Conservation (phyloP, 2,113 vertebrate species). For the Xenus cinereus region DNA sequence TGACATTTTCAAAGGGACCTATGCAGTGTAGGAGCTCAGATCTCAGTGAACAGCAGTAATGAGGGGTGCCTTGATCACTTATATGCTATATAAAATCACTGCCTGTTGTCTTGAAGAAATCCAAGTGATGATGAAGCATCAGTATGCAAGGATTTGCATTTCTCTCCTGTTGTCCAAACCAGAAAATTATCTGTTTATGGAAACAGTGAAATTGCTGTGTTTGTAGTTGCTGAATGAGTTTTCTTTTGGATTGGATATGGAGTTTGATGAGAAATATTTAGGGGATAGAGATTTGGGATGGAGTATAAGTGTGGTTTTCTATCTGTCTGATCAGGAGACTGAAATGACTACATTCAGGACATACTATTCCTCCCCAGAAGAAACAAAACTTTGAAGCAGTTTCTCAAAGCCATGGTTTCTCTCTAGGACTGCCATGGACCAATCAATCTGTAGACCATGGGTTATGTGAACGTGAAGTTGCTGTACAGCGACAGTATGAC, state of each 20-base stretch:
- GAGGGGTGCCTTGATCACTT: background rate
- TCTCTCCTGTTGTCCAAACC: background rate
- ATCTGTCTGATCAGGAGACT: background rate
- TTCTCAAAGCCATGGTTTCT: background rate
- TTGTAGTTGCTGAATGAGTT: background rate
- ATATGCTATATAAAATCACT: background rate
- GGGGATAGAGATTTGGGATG: background rate
- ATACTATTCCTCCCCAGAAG: background rate
- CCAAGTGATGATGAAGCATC: background rate
- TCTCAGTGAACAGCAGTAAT: background rate
- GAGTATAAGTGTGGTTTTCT: background rate
- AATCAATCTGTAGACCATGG: background rate
- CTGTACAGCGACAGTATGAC: background rate
- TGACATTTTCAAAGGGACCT: background rate
- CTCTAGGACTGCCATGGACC: background rate
- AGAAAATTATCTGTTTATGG: background rate
- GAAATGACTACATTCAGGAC: background rate
- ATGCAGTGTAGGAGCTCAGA: background rate
- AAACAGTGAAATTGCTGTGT: background rate
- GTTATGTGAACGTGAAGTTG: background rate
- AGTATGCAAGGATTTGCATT: background rate
- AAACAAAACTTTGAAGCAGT: background rate
- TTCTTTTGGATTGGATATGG: background rate
- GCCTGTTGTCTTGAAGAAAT: background rate
- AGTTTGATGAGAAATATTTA: background rate